phyloP scores from a whole-genome alignment of 2,113 vertebrate species.

The Pyrgilauda ruficollis region DNA sequence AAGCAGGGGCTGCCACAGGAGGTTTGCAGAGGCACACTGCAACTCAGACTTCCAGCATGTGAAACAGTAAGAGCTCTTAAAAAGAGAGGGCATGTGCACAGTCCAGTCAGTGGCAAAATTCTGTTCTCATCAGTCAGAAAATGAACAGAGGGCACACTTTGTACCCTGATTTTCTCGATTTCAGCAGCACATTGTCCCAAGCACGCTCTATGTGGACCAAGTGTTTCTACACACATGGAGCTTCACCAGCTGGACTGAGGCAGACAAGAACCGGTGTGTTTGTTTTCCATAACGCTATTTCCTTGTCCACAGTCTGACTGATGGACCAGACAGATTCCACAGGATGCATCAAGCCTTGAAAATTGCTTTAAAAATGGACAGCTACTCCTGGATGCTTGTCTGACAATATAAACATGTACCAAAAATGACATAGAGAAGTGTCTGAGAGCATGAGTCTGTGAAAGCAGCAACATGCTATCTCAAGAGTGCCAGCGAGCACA shows the following conservation, averaged over 20 bases:
- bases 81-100: neutral
- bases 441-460: neutral
- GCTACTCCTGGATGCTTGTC: neutral
- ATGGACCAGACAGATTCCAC: neutral
- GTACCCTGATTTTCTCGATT: neutral
- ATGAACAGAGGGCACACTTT: neutral
- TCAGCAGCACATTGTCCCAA: neutral
- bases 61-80: neutral
- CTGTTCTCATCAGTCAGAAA: neutral
- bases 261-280: neutral
- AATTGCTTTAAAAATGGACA: neutral
- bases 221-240: neutral
- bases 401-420: neutral
- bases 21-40: neutral
- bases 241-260: neutral
- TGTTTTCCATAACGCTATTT: fast-evolving
- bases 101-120: neutral
- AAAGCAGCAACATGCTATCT: neutral
- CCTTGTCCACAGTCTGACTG: neutral
- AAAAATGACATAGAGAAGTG: neutral
- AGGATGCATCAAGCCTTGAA: neutral
- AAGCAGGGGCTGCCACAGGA: neutral
- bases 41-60: neutral
- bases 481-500: fast-evolving
- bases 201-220: neutral